Percentiles rank a stretch among this genome's conserved stretches.
phyloP scores from a whole-genome alignment of 2,797 vertebrate genomes.

The Enteromius argenteus region DNA sequence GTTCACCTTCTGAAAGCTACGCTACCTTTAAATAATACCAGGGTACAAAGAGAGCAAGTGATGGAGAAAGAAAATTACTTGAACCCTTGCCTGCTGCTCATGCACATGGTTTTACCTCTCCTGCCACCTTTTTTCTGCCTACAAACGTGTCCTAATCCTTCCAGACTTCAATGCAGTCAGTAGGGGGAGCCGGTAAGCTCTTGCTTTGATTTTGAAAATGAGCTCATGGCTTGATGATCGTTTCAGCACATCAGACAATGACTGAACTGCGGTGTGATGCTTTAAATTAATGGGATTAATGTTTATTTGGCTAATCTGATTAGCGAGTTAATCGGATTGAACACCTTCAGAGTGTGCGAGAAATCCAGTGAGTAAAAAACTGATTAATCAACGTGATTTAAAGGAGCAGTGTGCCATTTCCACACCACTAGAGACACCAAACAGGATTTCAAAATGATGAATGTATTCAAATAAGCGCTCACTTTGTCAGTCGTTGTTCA shows the following conservation, averaged over 20 bases:
- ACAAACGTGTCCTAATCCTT: neutral
- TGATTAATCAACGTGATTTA: conserved; percentile 2
- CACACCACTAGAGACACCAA: neutral
- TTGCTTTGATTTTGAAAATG: conserved; percentile 4
- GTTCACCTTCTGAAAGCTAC: conserved; percentile 57
- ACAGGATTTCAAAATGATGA: neutral
- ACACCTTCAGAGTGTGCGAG: neutral
- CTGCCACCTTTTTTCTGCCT: conserved; percentile 1
- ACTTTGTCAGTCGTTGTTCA: neutral
- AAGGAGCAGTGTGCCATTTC: neutral
- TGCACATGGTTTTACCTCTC: conserved; percentile 6
- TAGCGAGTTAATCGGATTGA: conserved; percentile 25
- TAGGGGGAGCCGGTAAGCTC: conserved; percentile 49
- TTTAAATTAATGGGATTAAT: conserved; percentile 66
- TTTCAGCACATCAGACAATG: conserved; percentile 36
- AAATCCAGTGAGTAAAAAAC: conserved; percentile 7
- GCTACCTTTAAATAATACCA: conserved; percentile 5
- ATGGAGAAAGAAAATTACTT: conserved; percentile 40
- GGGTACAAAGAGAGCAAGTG: conserved; percentile 4
- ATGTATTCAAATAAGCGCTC: neutral
- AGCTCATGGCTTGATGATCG: conserved; percentile 6
- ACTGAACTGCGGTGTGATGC: conserved; percentile 62
- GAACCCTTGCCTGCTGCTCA: neutral
- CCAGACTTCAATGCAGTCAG: neutral
- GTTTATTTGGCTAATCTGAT: conserved; percentile 67